Evolutionary conservation across 2,888 invertebrate species (phyloP).

Genomic region (Phasia obesa): DNA sequence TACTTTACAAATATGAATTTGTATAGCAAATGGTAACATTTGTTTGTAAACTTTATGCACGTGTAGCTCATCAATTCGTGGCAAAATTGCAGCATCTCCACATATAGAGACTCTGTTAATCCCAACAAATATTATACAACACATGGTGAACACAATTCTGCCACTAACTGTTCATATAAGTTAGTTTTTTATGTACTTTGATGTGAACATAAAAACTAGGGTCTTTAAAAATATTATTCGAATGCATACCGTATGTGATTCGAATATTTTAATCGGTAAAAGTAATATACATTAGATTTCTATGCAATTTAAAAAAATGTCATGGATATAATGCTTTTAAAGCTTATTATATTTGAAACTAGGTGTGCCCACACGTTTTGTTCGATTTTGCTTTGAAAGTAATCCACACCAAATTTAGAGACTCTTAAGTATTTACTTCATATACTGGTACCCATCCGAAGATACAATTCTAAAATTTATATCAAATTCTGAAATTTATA

Average conservation of each 20-base stretch:
- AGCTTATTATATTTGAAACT: no score
- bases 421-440: no score
- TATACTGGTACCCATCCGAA: no score
- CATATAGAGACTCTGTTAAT: constrained; percentile 53
- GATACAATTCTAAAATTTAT: no score
- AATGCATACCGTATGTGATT: background rate
- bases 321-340: no score
- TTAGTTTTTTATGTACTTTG: background rate
- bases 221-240: background rate
- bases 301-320: no score
- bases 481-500: no score
- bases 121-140: constrained; percentile 53
- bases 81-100: constrained; percentile 69
- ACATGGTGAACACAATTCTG: constrained; percentile 55
- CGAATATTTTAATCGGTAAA: background rate
- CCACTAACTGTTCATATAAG: background rate
- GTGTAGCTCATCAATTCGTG: constrained; percentile 80
- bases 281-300: no score
- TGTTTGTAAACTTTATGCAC: constrained; percentile 73
- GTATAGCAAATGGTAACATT: constrained; percentile 42
- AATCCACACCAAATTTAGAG: no score
- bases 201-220: constrained; percentile 6
- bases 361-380: no score
- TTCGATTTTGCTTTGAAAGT: no score
- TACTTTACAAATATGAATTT: constrained; percentile 6